These are phyloP conservation scores for Neomicropteryx cornuta DNA, from an alignment of 1,140 invertebrate genomes.

Conservation along the genomic window DNA sequence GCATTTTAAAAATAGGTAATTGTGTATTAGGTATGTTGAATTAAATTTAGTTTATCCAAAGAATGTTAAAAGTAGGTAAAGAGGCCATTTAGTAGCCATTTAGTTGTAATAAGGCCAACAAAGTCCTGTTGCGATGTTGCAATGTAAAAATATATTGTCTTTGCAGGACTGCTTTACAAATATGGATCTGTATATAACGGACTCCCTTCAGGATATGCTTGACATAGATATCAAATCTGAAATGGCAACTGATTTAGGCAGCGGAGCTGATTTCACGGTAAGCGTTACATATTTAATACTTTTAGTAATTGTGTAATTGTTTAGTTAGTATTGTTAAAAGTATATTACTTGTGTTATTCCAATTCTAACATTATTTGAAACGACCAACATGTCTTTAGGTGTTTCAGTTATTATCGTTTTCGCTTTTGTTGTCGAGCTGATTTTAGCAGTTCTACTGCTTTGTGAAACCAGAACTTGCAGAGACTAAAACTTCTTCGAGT, in stretches of 20 bases:
- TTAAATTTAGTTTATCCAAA: background rate
- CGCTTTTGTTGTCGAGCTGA: no score
- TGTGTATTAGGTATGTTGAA: background rate
- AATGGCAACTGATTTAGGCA: slow-evolving; percentile 62
- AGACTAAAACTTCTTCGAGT: no score
- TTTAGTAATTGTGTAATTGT: no score
- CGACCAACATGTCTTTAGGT: no score
- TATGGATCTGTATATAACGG: slow-evolving; percentile 48
- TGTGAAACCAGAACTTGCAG: no score
- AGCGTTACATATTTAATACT: slow-evolving; percentile 30
- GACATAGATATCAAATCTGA: slow-evolving; percentile 74
- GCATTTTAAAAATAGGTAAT: background rate
- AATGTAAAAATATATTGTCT: slow-evolving; percentile 8
- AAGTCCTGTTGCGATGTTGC: background rate
- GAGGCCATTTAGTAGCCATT: background rate
- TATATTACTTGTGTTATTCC: no score
- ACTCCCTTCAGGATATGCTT: slow-evolving; percentile 65
- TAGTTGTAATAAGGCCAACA: background rate
- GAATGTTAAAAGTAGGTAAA: background rate
- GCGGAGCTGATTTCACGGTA: slow-evolving; percentile 47
- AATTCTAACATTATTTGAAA: no score
- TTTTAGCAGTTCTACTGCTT: no score
- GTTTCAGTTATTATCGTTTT: no score
- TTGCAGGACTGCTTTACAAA: slow-evolving; percentile 41
- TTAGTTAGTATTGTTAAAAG: no score